These are phyloP conservation scores for Rhincodon typus DNA, from an alignment of 2,797 vertebrate species.

Conservation along the genomic window DNA sequence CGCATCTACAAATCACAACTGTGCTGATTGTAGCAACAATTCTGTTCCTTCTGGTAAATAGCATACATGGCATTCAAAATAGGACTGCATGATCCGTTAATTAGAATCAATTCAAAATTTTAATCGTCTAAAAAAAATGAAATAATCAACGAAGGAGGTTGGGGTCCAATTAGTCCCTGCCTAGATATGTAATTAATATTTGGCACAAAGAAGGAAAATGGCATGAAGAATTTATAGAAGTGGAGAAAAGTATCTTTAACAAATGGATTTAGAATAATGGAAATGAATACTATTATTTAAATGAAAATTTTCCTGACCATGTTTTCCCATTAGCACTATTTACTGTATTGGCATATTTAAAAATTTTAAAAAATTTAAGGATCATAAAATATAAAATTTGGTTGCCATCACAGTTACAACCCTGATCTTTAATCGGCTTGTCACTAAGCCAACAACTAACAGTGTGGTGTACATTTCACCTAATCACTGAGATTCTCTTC, in stretches of 20 bases:
- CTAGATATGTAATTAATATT: constrained; percentile 26
- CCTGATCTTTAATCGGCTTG: constrained; percentile 20
- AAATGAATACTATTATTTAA: not conserved
- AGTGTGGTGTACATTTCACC: not conserved
- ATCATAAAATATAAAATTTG: not conserved
- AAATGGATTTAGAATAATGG: constrained; percentile 23
- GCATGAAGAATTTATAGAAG: constrained; percentile 10
- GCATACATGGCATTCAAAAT: not conserved
- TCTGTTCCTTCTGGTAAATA: not conserved
- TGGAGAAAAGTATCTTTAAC: constrained; percentile 18
- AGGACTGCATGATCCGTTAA: constrained; percentile 10
- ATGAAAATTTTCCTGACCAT: not conserved
- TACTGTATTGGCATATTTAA: not conserved
- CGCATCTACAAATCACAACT: not conserved
- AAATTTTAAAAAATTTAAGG: not conserved
- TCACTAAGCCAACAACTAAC: not conserved
- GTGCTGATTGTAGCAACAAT: constrained; percentile 26
- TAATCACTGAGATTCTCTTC: not conserved
- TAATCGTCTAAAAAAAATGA: constrained; percentile 27
- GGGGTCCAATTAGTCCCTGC: constrained; percentile 30
- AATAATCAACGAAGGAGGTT: constrained; percentile 26
- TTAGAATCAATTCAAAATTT: constrained; percentile 35
- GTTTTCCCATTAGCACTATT: not conserved
- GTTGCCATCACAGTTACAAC: not conserved
- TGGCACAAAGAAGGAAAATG: constrained; percentile 2